Evolutionary conservation across 2,797 vertebrate species (phyloP), one percentile per base, ranked within the genome.

Genomic region (Notolepis coatsorum): DNA sequence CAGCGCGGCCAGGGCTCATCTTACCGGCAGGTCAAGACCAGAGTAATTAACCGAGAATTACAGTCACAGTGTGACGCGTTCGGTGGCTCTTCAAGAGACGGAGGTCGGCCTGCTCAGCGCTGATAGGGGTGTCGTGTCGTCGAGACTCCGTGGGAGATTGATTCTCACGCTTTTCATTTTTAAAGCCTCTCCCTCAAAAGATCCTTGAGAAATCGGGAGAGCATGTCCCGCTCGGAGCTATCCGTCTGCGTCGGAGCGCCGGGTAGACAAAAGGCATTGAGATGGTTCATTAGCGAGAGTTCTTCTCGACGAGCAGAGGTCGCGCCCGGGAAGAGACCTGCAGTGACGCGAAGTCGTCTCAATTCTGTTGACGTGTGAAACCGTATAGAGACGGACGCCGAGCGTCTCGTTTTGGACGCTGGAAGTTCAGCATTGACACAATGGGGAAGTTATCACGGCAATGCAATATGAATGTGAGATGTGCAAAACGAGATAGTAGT

Each of bases 21-120:
- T 85, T 71, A 82, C 66, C 27, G 50, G 75, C 82, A 85, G 91
- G 92, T 92, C 84, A 88, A 91, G 84, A 86, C 77, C 85, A 82
- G 80, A 85, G 82, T 90, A 91, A 91, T 92, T 92, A 90, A 86
- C 77, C 63, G 75, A 73, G 56, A 41, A 72, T 82, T 85, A 86
- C 82, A 39, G 75, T 63, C 5, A 12, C 58, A 57, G 71, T 52
- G 33, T 71, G 75, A 68, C 49, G 18, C 43, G 45, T 66, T 79
- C 5, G 31, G 49, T 52, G 18, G 67, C 58, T 62, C 67, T 64
- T 4, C 61, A 46, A 59, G 69, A 80, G 66, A 83, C 73, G 77
- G 69, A 75, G 79, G 72, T 56, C 28, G 3, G 28, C 60, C 55
- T 61, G 63, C 38, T 47, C 46, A 60, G 63, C 13, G 23, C 63